Evolutionary conservation across 1,140 invertebrate genomes (phyloP).

Genomic region (Camponotus vicinus): DNA sequence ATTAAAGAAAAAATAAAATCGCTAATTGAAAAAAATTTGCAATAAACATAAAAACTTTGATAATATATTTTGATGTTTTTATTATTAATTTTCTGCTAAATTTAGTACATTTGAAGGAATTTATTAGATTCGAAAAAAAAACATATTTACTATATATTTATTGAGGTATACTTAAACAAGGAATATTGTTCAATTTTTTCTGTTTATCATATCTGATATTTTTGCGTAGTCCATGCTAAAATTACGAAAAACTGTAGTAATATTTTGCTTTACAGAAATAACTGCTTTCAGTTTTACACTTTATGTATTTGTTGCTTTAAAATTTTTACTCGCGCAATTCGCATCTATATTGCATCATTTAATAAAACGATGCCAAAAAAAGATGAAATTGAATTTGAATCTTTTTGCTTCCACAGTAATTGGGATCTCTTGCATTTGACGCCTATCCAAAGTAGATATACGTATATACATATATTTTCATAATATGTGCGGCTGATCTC

Average conservation of each 20-base stretch:
- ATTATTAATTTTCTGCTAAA: not conserved
- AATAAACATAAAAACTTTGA: not conserved
- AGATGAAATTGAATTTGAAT: not conserved
- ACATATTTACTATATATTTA: not conserved
- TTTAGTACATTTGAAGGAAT: constrained; percentile 3
- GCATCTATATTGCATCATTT: not conserved
- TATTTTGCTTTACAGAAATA: not conserved
- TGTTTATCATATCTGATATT: not conserved
- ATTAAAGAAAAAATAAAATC: not conserved
- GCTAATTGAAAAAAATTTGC: not conserved
- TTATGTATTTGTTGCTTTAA: constrained; percentile 12
- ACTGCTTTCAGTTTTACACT: not conserved
- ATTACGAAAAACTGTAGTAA: not conserved
- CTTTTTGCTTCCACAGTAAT: not conserved
- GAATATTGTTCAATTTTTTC: not conserved
- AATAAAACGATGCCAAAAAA: not conserved
- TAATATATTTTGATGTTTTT: not conserved
- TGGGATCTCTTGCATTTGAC: not conserved
- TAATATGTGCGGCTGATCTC: constrained; percentile 29
- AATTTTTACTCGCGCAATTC: not conserved
- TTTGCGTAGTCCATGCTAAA: not conserved
- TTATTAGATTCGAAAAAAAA: not conserved
- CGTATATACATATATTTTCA: not conserved
- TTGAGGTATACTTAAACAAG: not conserved
- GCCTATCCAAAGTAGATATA: not conserved